These are phyloP conservation scores for Mobula birostris DNA, from an alignment of 2,113 vertebrate species.

Conservation along the genomic window DNA sequence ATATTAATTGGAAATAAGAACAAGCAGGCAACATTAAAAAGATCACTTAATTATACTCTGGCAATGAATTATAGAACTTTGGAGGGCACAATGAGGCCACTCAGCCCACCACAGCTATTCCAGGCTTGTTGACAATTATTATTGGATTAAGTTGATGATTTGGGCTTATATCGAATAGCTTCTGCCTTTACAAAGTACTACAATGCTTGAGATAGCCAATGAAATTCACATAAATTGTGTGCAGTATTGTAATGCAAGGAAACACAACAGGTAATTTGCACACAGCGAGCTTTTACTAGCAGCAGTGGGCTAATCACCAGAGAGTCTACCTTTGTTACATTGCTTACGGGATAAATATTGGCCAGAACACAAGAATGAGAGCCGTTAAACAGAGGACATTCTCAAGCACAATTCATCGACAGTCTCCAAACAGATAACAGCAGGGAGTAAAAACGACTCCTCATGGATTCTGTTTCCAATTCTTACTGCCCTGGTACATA, in stretches of 20 bases:
- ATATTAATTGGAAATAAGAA: slow-evolving; percentile 4
- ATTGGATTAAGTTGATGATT: no score
- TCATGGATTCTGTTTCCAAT: no score
- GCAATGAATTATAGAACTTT: background rate
- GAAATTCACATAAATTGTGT: background rate
- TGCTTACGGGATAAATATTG: background rate
- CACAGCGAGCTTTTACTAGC: background rate
- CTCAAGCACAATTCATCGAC: no score
- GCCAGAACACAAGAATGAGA: background rate
- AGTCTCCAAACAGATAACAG: no score
- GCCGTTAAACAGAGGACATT: no score
- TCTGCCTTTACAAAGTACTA: background rate
- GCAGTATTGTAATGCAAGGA: background rate
- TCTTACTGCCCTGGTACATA: no score
- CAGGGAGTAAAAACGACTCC: no score
- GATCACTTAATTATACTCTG: background rate
- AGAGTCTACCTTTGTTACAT: background rate
- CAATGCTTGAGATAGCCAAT: background rate
- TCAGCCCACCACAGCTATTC: background rate
- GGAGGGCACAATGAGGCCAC: background rate
- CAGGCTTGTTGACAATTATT: no score
- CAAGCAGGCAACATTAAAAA: background rate
- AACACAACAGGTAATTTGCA: background rate
- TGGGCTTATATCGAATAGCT: no score
- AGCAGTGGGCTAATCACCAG: background rate